Evolutionary conservation across 2,113 vertebrate species (phyloP).

Genomic region (Syrmaticus mikado): DNA sequence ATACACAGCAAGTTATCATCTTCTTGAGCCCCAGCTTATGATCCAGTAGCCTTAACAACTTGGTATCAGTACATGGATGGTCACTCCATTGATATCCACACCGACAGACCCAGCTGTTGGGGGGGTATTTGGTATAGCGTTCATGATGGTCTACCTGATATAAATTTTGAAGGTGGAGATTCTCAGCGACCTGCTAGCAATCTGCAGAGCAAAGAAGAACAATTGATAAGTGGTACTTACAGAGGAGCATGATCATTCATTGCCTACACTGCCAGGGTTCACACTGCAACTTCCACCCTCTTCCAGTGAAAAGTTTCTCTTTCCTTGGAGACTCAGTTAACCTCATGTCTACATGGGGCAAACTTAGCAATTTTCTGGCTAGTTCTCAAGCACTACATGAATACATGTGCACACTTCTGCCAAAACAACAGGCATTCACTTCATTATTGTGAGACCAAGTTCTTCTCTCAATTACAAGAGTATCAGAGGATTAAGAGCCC

Average conservation of each 20-base stretch:
- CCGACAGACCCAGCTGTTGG: constrained; percentile 92
- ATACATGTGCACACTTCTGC: background rate
- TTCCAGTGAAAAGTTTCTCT: background rate
- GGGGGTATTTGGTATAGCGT: constrained; percentile 91
- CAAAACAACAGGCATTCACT: background rate
- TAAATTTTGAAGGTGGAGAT: constrained; percentile 87
- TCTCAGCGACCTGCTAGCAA: constrained; percentile 88
- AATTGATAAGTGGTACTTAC: background rate
- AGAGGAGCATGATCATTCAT: background rate
- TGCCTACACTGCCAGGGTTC: background rate
- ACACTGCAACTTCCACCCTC: background rate
- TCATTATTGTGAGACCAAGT: background rate
- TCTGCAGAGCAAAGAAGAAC: constrained; percentile 76
- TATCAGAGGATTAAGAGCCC: background rate
- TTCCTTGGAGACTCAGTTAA: background rate
- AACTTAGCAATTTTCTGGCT: too few relatives aligned
- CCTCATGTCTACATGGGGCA: too few relatives aligned
- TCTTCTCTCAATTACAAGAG: background rate
- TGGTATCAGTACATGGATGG: constrained; percentile 78
- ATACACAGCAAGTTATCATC: background rate
- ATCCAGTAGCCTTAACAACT: background rate
- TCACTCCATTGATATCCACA: constrained; percentile 92
- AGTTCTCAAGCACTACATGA: background rate
- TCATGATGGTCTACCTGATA: constrained; percentile 95
- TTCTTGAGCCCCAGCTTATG: background rate